These are phyloP conservation scores for Metellina segmentata DNA, from an alignment of 2,888 invertebrate genomes.

Conservation along the genomic window DNA sequence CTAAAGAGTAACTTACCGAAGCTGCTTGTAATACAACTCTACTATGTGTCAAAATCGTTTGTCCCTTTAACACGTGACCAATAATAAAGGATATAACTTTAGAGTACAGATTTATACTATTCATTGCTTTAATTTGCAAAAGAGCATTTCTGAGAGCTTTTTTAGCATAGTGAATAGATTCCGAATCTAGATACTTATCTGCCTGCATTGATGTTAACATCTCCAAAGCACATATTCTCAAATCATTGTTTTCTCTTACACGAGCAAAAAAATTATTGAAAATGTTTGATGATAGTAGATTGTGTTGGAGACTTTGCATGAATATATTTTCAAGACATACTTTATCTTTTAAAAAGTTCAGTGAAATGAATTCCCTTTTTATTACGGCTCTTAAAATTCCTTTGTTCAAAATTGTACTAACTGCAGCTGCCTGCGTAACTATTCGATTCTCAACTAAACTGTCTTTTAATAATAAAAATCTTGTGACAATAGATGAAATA, in stretches of 20 bases:
- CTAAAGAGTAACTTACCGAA: conserved; percentile 8
- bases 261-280: conserved; percentile 34
- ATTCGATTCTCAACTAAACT: conserved; percentile 19
- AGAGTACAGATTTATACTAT: conserved; percentile 4
- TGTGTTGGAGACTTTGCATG: conserved; percentile 29
- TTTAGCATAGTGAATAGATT: neutral
- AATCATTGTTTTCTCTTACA: neutral
- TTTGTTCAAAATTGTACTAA: conserved; percentile 22
- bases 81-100: conserved; percentile 21
- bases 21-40: conserved; percentile 37
- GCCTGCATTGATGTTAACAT: conserved; percentile 1
- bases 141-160: conserved; percentile 9
- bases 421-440: conserved; percentile 18
- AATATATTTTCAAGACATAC: neutral
- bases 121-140: conserved; percentile 1
- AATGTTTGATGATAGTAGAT: conserved; percentile 36
- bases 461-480: conserved; percentile 17
- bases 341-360: neutral
- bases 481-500: conserved; percentile 13
- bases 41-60: conserved; percentile 6
- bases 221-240: conserved; percentile 13
- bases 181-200: neutral
- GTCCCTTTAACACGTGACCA: conserved; percentile 5
- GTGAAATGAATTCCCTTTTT: neutral
- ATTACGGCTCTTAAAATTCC: conserved; percentile 40